Evolutionary conservation across 2,797 vertebrate species (phyloP), one percentile per base, ranked within the genome.

Genomic region (Notoglanidium macrostoma): DNA sequence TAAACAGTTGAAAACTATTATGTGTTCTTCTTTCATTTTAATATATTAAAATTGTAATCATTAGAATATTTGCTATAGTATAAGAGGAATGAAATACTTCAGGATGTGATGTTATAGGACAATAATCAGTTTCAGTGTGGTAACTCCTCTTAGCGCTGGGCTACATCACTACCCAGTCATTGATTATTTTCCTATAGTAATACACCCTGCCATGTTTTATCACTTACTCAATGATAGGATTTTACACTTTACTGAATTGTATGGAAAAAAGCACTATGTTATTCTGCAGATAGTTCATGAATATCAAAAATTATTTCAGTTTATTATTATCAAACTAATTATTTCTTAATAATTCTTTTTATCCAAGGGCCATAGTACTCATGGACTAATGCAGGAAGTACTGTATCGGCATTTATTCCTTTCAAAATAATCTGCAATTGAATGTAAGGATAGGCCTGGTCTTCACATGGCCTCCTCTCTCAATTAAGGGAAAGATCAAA

Each of bases 401-500:
- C 21, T 54, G 54, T 81, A 81, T 26, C 35, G 21, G 54, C 55
- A 23, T 59, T 61, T 29, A 51, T 44, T 85, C 32, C 49, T 19
- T 84, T 44, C 46, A 35, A 40, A 76, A 79, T 68, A 23, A 83
- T 70, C 35, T 86, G 55, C 12, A 17, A 74, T 51, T 85, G 77
- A 86, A 72, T 70, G 29, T 65, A 65, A 67, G 26, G 26, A 55
- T 74, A 80, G 80, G 23, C 63, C 63, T 83, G 72, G 85, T 76
- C 67, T 89, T 80, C 76, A 76, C 59, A 88, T 83, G 63, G 77
- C 85, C 84, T 78, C 51, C 78, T 85, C 70, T 79, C 80, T 87
- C 76, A 89, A 91, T 89, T 88, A 89, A 87, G 49, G 32, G 63
- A 44, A 85, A 87, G 86, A 91, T 90, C 87, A 89, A 90, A 87